These are phyloP conservation scores for Crossaster papposus DNA, from an alignment of 53 echinoderm and acorn worm species.

Conservation along the genomic window DNA sequence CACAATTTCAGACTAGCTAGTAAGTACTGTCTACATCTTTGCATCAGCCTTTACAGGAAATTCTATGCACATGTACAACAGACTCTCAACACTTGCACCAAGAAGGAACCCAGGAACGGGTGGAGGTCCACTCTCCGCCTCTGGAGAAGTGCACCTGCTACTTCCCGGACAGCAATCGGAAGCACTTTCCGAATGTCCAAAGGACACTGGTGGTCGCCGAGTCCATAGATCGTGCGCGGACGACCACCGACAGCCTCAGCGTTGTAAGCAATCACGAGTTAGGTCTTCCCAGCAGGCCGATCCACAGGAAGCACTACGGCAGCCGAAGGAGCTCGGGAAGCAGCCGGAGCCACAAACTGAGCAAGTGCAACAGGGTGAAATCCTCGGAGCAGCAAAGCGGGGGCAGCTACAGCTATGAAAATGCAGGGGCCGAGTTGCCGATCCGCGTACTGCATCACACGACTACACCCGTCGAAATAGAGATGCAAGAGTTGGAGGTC, in stretches of 20 bases:
- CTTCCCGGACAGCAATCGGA: conserved; percentile 1
- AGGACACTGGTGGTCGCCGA: background rate
- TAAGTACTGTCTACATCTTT: background rate
- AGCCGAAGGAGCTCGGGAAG: background rate
- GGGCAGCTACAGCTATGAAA: conserved; percentile 40
- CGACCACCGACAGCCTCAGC: conserved; percentile 23
- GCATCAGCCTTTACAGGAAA: conserved; percentile 46
- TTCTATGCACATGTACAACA: conserved; percentile 23
- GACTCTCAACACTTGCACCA: background rate
- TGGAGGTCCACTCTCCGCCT: background rate
- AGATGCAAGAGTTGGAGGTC: conserved; percentile 38
- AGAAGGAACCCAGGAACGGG: background rate
- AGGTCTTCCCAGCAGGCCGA: conserved; percentile 45
- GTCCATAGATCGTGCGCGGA: background rate
- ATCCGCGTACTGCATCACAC: background rate
- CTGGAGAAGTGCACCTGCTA: conserved; percentile 35
- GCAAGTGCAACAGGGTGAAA: conserved; percentile 24
- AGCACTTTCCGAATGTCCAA: background rate
- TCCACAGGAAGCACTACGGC: conserved; percentile 39
- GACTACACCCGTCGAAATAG: background rate
- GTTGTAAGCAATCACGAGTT: conserved; percentile 24
- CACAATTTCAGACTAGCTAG: background rate
- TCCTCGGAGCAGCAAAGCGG: conserved; percentile 6
- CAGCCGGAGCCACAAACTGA: conserved; percentile 22
- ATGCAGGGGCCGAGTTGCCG: conserved; percentile 26